phyloP scores from a whole-genome alignment of 2,888 invertebrate genomes.

The Laothoe populi region DNA sequence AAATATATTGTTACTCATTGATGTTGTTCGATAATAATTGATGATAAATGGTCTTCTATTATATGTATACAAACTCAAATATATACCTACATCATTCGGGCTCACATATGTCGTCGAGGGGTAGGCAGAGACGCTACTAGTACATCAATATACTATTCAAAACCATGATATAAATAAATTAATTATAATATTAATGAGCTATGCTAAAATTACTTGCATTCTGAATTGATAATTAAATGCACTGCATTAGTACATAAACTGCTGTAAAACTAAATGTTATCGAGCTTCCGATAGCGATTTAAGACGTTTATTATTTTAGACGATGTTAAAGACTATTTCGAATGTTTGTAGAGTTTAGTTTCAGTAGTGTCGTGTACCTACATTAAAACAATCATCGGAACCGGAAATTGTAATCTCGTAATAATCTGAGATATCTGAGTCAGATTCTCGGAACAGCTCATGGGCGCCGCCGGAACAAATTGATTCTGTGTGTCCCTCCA shows the following conservation, averaged over 20 bases:
- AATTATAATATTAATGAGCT: too few relatives aligned
- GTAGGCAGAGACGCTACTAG: too few relatives aligned
- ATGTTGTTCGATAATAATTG: too few relatives aligned
- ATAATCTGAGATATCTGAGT: conserved; percentile 46
- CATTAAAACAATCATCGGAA: conserved; percentile 15
- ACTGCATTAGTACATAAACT: not conserved
- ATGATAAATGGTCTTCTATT: too few relatives aligned
- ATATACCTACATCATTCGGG: too few relatives aligned
- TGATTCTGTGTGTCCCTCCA: conserved; percentile 49
- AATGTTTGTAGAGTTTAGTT: not conserved
- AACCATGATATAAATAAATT: too few relatives aligned
- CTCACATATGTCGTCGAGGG: too few relatives aligned
- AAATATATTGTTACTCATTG: too few relatives aligned
- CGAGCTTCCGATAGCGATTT: not conserved
- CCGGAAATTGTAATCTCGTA: conserved; percentile 24
- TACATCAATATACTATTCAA: too few relatives aligned
- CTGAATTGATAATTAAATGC: not conserved
- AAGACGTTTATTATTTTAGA: conserved; percentile 1
- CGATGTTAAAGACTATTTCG: not conserved
- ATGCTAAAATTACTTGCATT: not conserved
- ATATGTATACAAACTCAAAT: too few relatives aligned
- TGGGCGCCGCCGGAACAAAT: conserved; percentile 54
- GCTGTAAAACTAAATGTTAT: conserved; percentile 4
- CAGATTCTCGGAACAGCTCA: conserved; percentile 57
- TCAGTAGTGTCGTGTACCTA: conserved; percentile 23